Evolutionary conservation across 2,888 invertebrate species (phyloP), one percentile per base, ranked within the genome.

Genomic region (Ceramica pisi): DNA sequence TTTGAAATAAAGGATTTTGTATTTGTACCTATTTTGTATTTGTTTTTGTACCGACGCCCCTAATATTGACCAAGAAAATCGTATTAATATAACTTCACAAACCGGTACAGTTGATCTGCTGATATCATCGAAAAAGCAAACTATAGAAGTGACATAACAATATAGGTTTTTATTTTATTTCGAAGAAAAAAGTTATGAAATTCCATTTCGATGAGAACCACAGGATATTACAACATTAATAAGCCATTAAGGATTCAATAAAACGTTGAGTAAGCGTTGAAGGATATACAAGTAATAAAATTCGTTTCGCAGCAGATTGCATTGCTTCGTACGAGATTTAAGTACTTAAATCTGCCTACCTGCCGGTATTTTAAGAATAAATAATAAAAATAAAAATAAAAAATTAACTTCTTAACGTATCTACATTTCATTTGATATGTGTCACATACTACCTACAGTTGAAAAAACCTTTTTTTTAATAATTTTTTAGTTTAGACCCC

Each of bases 141-240:
- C 35, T 56, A 9, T 9, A 35, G 4, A 9, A 6, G 14, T 77
- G 21, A 78, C 46, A 19, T 21, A 46, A 75, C 16, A 7, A 7
- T 23, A n/a, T 41, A 57, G 7, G 12, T 8, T 48, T 23, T 41
- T 48, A 61, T 16, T 14, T 38, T 10, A 26, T 44, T 51, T 61
- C 35, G 56, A 59, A 53, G 41, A 55, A 55, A 48, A 71, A 57
- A 44, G 31, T 41, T 31, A 80, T 38, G 63, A 60, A 38, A 75
- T 80, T 61, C 38, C 38, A 46, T 61, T 65, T 65, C 19, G 21
- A 80, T 51, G 46, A 38, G 12, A 38, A 61, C 14, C 38, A 31
- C 26, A 75, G 61, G 66, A 80, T 56, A 65, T 76, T 76, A 75
- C 80, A 61, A 75, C 60, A 74, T 75, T 65, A 50, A 59, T 56